A percentile compares a stretch with the other conserved stretches of the same genome.
Evolutionary conservation across 2,797 vertebrate genomes (phyloP).

Genomic region (Hafferia zeledoni): DNA sequence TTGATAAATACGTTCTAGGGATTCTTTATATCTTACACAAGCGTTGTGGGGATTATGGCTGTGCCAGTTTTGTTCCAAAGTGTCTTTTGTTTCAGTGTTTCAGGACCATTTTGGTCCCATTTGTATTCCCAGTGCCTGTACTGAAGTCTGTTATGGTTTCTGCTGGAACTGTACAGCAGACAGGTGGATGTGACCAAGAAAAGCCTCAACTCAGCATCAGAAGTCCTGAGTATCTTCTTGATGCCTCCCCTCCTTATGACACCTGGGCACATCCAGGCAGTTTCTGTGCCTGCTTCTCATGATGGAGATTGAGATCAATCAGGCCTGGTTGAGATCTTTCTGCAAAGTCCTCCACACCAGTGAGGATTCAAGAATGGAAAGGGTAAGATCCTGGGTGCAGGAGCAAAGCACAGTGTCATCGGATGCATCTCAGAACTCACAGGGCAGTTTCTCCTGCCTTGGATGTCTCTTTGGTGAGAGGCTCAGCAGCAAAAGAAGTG

Average conservation of each 20-base stretch:
- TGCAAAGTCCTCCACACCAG: background rate
- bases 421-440: background rate
- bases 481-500: background rate
- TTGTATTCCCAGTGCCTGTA: background rate
- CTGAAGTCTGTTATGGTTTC: background rate
- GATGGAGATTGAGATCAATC: background rate
- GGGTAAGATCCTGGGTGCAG: background rate
- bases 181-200: background rate
- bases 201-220: background rate
- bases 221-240: background rate
- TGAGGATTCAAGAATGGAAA: background rate
- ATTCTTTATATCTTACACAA: slow-evolving; percentile 38
- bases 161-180: background rate
- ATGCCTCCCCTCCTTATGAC: background rate
- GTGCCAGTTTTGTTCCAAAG: slow-evolving; percentile 46
- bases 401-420: background rate
- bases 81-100: background rate
- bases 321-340: background rate
- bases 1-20: slow-evolving; percentile 54
- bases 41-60: slow-evolving; percentile 36
- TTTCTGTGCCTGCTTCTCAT: fast-evolving
- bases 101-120: background rate
- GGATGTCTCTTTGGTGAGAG: background rate
- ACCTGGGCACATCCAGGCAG: background rate
- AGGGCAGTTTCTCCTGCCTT: background rate